Base-by-base conservation (phyloP, 2,888 invertebrate genomes). In the Sphinx pinastri region DNA sequence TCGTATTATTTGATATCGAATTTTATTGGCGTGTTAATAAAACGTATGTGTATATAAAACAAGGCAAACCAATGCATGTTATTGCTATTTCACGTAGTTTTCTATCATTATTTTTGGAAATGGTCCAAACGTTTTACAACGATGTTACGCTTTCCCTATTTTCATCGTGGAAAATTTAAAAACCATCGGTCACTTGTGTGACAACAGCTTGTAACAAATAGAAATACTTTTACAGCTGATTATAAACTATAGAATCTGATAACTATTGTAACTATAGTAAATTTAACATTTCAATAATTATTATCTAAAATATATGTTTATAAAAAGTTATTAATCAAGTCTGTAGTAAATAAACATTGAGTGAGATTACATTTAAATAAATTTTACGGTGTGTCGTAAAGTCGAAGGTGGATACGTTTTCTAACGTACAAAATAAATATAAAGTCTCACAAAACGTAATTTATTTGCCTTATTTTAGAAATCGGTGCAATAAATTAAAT, bases 101-200 rank as follows among this genome's bases (percentile, higher is more conserved):
- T 88, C 89, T 91, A 88, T 91, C 90, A 92, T 91, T 89, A 88
- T 88, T 89, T 85, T 88, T 93, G 93, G 93, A 88, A 69, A 74
- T 54, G 81, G 79, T 88, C 93, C 93, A 94, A 91, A 86, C 81
- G 85, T 85, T 90, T 90, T 90, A 92, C 91, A 91, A 90, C 90
- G 86, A 84, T 80, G 89, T 86, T 88, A 90, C 88, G 91, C 90
- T 93, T 94, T 93, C 93, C 93, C 93, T 93, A 92, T 93, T 93
- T 94, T 92, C 93, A 93, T 92, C 92, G 84, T 84, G 77, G 86
- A 93, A 93, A 93, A 92, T 93, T 92, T 93, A 92, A 93, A 93
- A 94, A 90, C 91, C 91, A 93, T 93, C 93, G 90, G 87, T 94
- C 93, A 94, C 92, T 82, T 83, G 81, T 87, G 92, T 93, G 93